Percentiles rank a stretch among this genome's conserved stretches.
Conservation (phyloP, 2,113 vertebrate genomes). For the Eleginops maclovinus region DNA sequence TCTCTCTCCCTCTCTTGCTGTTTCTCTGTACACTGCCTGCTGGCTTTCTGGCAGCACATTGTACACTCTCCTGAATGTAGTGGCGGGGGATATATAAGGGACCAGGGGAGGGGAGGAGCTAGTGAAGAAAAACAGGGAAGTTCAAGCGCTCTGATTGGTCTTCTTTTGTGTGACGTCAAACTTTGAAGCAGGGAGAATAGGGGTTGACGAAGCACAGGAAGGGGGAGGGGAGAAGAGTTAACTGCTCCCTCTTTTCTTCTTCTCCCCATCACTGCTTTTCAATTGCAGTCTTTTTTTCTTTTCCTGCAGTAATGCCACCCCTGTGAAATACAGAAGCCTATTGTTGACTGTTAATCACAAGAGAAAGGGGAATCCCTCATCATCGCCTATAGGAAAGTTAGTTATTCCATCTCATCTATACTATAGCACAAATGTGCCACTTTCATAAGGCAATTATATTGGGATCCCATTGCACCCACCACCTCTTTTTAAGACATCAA, state of each 20-base stretch:
- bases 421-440: slow-evolving; percentile 42
- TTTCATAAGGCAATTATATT: slow-evolving; percentile 8
- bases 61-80: slow-evolving; percentile 74
- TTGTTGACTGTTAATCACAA: slow-evolving; percentile 4
- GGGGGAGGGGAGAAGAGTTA: slow-evolving; percentile 72
- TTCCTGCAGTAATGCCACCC: slow-evolving; percentile 16
- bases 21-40: slow-evolving; percentile 64
- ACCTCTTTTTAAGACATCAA: background rate
- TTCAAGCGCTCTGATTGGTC: slow-evolving; percentile 56
- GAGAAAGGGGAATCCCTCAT: slow-evolving; percentile 15
- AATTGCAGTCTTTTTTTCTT: slow-evolving; percentile 31
- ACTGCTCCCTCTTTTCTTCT: slow-evolving; percentile 65
- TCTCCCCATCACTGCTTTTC: slow-evolving; percentile 64
- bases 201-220: slow-evolving; percentile 56
- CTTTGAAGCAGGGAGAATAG: slow-evolving; percentile 44
- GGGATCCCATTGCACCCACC: slow-evolving; percentile 13
- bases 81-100: slow-evolving; percentile 68
- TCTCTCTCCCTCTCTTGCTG: slow-evolving; percentile 65
- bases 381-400: background rate
- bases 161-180: slow-evolving; percentile 75
- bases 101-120: slow-evolving; percentile 50
- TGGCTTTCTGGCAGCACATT: slow-evolving; percentile 78
- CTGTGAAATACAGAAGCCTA: background rate
- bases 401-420: slow-evolving; percentile 1
- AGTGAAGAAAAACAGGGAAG: slow-evolving; percentile 26